Evolutionary conservation across 2,888 invertebrate genomes (phyloP).

Genomic region (Aporophyla lueneburgensis): DNA sequence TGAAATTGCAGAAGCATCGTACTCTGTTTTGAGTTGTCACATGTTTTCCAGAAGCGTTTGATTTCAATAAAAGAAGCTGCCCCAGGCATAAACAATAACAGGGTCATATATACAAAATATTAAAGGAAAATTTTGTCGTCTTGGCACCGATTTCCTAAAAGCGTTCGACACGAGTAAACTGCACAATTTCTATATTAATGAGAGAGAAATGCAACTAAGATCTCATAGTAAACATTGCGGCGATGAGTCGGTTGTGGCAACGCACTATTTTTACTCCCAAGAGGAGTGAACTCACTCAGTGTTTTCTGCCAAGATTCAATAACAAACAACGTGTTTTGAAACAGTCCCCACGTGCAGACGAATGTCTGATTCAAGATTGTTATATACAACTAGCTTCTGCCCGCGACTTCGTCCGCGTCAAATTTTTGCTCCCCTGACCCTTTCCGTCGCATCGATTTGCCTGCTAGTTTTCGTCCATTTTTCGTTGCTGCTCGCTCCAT

Average conservation of each 20-base stretch:
- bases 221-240: constrained; percentile 32
- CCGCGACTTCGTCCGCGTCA: too few species aligned
- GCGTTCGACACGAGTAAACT: constrained; percentile 5
- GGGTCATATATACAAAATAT: not conserved
- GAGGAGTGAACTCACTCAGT: constrained; percentile 59
- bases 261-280: constrained; percentile 58
- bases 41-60: constrained; percentile 1
- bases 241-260: constrained; percentile 45
- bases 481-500: too few species aligned
- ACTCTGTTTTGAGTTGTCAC: not conserved
- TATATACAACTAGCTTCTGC: too few species aligned
- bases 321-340: constrained; percentile 53
- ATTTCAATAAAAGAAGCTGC: not conserved
- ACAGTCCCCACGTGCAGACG: constrained; percentile 31
- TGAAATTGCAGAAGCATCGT: not conserved
- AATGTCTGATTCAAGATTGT: constrained; percentile 37
- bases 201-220: constrained; percentile 9
- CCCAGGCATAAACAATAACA: constrained; percentile 3
- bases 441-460: too few species aligned
- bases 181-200: constrained; percentile 7
- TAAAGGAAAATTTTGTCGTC: not conserved
- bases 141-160: constrained; percentile 18
- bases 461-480: too few species aligned
- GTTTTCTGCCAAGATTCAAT: constrained; percentile 68
- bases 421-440: too few species aligned